A percentile compares a stretch with the other conserved stretches of the same genome.
Evolutionary conservation across 2,113 vertebrate genomes (phyloP).

Genomic region (Sinocyclocheilus grahami): DNA sequence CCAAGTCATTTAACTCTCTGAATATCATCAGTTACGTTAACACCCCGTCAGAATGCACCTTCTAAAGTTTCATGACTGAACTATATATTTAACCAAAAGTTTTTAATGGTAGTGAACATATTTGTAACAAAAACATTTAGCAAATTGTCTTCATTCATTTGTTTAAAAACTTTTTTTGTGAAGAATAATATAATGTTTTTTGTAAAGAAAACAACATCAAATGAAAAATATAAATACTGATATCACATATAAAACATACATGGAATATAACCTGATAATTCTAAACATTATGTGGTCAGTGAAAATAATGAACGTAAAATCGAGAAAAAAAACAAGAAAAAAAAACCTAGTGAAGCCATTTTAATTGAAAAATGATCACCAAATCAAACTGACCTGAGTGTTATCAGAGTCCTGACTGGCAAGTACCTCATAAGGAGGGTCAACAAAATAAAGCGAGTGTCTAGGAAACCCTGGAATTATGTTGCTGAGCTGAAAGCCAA

Average conservation of each 20-base stretch:
- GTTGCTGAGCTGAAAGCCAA: slow-evolving; percentile 91
- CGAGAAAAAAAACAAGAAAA: neutral
- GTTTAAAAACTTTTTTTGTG: neutral
- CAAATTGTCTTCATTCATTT: neutral
- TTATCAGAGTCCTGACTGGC: slow-evolving; percentile 85
- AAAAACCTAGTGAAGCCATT: neutral
- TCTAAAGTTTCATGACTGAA: too few relatives aligned
- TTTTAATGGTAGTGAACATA: neutral
- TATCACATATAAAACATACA: neutral
- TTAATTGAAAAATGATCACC: neutral
- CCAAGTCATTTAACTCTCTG: too few relatives aligned
- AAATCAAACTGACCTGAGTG: slow-evolving; percentile 77
- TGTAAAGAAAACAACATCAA: too few relatives aligned
- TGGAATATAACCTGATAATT: neutral
- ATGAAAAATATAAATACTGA: neutral
- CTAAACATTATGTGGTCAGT: neutral
- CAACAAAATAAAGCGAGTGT: slow-evolving; percentile 85
- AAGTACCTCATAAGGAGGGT: slow-evolving; percentile 83
- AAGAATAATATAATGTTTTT: too few relatives aligned
- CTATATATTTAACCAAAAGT: neutral
- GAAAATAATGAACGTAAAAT: neutral
- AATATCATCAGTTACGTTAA: too few relatives aligned
- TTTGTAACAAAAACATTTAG: neutral
- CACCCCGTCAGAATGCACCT: too few relatives aligned
- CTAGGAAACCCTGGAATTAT: slow-evolving; percentile 89